Evolutionary conservation across 2,797 vertebrate species (phyloP).

Genomic region (Corythornis leucogaster): DNA sequence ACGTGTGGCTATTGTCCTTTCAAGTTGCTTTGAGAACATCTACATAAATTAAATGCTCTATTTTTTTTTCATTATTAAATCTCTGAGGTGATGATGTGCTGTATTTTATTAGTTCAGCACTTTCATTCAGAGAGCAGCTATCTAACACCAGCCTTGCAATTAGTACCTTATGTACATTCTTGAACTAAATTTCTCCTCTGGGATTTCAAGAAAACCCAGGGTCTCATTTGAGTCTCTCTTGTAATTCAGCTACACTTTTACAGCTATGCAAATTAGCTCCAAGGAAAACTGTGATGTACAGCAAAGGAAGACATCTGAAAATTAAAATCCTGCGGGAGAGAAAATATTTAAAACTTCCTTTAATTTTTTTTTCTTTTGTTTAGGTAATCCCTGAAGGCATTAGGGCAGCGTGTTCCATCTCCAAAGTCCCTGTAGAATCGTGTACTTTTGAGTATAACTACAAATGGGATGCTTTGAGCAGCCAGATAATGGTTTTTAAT

Average conservation of each 20-base stretch:
- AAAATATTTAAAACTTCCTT: conserved; percentile 68
- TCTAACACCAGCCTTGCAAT: conserved; percentile 39
- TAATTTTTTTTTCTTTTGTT: conserved; percentile 58
- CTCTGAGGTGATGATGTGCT: conserved; percentile 29
- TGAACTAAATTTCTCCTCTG: conserved; percentile 55
- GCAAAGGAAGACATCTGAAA: conserved; percentile 46
- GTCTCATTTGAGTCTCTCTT: conserved; percentile 30
- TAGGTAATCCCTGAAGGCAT: conserved; percentile 57
- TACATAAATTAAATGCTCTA: conserved; percentile 37
- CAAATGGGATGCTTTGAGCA: conserved; percentile 64
- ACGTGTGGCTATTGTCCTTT: conserved; percentile 18
- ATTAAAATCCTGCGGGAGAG: conserved; percentile 43
- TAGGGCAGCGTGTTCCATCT: conserved; percentile 48
- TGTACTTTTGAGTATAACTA: conserved; percentile 47
- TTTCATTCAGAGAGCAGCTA: conserved; percentile 40
- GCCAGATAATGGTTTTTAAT: conserved; percentile 75
- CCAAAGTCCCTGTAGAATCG: conserved; percentile 49
- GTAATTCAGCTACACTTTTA: conserved; percentile 52
- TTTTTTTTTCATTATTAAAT: conserved; percentile 11
- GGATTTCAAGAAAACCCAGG: conserved; percentile 49
- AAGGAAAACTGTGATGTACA: conserved; percentile 21
- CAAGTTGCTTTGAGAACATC: conserved; percentile 35
- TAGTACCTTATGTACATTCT: conserved; percentile 57
- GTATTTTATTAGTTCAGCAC: conserved; percentile 44
- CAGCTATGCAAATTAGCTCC: conserved; percentile 48